Base-by-base conservation (phyloP, 1,140 invertebrate species). In the Probaryconus sp. region DNA sequence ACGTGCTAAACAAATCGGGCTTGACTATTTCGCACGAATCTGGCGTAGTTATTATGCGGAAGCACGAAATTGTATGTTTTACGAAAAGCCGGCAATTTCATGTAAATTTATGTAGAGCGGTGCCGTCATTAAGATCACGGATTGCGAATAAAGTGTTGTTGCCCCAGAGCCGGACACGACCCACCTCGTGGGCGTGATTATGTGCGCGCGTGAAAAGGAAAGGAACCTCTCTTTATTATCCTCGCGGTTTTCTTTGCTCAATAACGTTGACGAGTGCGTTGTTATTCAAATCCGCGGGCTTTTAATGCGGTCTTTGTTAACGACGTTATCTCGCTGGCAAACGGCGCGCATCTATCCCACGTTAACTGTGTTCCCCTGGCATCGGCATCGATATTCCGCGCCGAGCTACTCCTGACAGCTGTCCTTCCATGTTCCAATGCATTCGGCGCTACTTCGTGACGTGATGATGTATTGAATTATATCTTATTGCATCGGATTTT, bases 91-190 rank as follows among this genome's bases (percentile, higher is more conserved):
- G 79, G 71, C 84, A 85, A 86, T 86, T 86, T 85, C 64, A 83
- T 84, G 82, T 80, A 85, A 85, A 84, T 85, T 85, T 82, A 85
- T 83, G 82, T 82, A 80, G 81, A 85, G 74, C 79, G 76, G 35
- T 64, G 73, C n/a, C 77, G 74, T 85, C 80, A 81, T 86, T 85
- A 85, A 85, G 85, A 86, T 85, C 75, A 78, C 77, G 83, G 80
- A 82, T 80, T 81, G 75, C 65, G 63, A 56, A 65, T 69, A 70
- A 76, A 70, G 73, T 67, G 73, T 76, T 67, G 73, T 76, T 65
- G 51, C 65, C 40, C 47, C 48, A 38, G 55, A 64, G 65, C 60
- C 48, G 56, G 73, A 70, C 61, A 56, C 60, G 72, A 75, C 51
- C 65, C 45, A 65, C 58, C 72, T 69, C 45, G 64, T 75, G 65